Conservation (phyloP, 2,797 vertebrate genomes). For the Loriculus beryllinus region DNA sequence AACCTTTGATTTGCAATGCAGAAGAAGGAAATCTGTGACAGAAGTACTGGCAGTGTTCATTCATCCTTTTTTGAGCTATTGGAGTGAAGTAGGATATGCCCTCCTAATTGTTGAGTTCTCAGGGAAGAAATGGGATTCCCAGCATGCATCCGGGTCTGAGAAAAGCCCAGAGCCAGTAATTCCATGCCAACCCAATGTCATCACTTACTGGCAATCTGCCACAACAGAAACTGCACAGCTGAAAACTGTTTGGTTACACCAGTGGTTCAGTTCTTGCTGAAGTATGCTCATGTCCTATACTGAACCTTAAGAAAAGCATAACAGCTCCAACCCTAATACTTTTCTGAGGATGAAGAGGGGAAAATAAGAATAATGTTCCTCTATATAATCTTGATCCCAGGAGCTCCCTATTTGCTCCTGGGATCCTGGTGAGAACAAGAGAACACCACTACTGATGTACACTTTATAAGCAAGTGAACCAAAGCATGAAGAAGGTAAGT, state of each 20-base stretch:
- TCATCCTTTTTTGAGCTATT: neutral
- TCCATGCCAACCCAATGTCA: neutral
- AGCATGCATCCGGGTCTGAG: neutral
- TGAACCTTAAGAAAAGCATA: neutral
- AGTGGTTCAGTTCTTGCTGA: neutral
- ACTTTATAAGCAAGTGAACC: neutral
- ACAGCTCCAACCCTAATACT: neutral
- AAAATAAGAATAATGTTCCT: neutral
- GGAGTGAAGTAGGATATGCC: neutral
- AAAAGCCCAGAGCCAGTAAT: neutral
- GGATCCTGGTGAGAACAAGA: neutral
- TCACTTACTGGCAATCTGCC: neutral
- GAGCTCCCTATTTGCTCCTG: neutral
- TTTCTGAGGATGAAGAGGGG: accelerated
- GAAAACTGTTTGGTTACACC: neutral
- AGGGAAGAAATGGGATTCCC: neutral
- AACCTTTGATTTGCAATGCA: neutral
- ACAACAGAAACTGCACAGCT: neutral
- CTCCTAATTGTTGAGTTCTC: neutral
- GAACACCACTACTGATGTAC: no score
- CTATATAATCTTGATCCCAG: neutral
- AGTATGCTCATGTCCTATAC: neutral
- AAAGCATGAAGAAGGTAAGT: neutral
- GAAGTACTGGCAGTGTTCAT: neutral
- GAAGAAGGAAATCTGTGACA: neutral